A percentile compares a stretch with the other conserved stretches of the same genome.
Evolutionary conservation across 2,113 vertebrate genomes (phyloP).

Genomic region (Spilogale gracilis): DNA sequence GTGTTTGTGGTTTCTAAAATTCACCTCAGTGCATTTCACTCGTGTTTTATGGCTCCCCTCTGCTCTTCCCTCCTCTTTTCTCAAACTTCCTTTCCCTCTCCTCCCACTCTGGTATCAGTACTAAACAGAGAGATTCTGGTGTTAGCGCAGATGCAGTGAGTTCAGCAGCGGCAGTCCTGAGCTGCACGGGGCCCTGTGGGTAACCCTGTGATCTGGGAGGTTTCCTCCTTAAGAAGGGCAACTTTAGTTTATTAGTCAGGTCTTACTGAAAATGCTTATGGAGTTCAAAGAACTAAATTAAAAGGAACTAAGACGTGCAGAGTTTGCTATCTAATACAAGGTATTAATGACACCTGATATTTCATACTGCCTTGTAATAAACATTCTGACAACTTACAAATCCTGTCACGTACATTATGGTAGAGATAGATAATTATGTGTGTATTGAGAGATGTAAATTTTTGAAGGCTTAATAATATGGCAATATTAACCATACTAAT

Average conservation of each 20-base stretch:
- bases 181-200: background rate
- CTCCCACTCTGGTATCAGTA: background rate
- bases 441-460: background rate
- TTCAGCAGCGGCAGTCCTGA: constrained; percentile 74
- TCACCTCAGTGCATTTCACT: constrained; percentile 18
- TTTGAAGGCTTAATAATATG: background rate
- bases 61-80: no score
- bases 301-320: background rate
- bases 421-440: background rate
- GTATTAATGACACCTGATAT: background rate
- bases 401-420: background rate
- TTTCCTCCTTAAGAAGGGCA: constrained; percentile 69
- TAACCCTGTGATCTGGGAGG: constrained; percentile 75
- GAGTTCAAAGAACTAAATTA: background rate
- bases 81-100: background rate
- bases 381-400: background rate
- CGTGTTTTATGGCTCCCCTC: background rate
- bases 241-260: constrained; percentile 75
- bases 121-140: constrained; percentile 72
- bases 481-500: background rate
- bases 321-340: background rate
- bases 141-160: constrained; percentile 72
- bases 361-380: background rate
- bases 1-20: constrained; percentile 57
- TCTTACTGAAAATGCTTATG: background rate